Evolutionary conservation across 2,113 vertebrate genomes (phyloP).

Genomic region (Lamprotornis superbus): DNA sequence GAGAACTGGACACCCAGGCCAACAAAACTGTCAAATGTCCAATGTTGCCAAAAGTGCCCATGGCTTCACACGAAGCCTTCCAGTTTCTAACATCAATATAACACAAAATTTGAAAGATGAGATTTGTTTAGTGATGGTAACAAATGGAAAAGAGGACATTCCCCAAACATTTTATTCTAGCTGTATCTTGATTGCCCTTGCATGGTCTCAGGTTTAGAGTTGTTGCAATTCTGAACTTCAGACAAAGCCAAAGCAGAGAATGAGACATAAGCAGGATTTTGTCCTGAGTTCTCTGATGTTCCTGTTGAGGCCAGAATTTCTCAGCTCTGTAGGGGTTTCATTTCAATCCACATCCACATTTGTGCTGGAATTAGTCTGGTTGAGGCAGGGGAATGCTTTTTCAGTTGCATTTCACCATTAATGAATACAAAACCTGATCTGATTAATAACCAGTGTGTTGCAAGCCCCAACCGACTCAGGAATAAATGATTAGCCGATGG

Average conservation of each 20-base stretch:
- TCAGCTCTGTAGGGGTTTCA: not conserved
- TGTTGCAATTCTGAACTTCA: not conserved
- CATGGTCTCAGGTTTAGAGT: not conserved
- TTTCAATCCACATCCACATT: not conserved
- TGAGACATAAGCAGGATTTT: not conserved
- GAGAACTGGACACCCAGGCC: not conserved
- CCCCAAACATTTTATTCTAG: not conserved
- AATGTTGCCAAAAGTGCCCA: fast-evolving
- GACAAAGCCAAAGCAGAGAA: not conserved
- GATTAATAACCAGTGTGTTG: conserved; percentile 20
- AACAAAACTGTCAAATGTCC: not conserved
- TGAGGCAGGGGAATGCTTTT: not conserved
- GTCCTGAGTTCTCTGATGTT: not conserved
- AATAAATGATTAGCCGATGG: conserved; percentile 33
- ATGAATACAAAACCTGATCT: not conserved
- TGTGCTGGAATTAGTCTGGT: not conserved
- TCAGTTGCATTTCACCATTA: not conserved
- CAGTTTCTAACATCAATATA: not conserved
- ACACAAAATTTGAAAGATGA: not conserved
- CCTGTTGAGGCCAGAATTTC: fast-evolving
- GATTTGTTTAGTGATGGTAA: not conserved
- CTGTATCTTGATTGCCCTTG: not conserved
- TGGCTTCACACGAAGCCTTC: not conserved
- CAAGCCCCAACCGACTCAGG: not conserved
- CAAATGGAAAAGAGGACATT: not conserved